Evolutionary conservation across 2,797 vertebrate species (phyloP).

Genomic region (Petrocephalus sullivani): DNA sequence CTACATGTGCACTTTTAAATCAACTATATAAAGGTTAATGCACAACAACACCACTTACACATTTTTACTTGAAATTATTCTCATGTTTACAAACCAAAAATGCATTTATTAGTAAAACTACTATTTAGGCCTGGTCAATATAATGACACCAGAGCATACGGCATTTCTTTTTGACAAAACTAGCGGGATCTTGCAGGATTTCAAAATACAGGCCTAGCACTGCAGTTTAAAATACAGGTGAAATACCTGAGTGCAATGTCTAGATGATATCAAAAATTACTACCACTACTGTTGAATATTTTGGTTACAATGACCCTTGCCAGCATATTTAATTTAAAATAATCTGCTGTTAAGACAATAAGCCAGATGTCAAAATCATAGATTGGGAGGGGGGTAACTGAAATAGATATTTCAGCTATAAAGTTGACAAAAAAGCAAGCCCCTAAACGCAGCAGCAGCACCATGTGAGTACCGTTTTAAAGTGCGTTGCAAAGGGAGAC

Average conservation of each 20-base stretch:
- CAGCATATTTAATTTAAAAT: neutral
- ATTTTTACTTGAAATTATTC: neutral
- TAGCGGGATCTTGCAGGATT: neutral
- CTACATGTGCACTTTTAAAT: neutral
- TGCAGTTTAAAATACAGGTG: neutral
- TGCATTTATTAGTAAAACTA: neutral
- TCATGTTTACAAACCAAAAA: neutral
- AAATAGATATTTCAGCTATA: neutral
- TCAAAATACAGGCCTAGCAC: neutral
- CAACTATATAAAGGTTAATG: neutral
- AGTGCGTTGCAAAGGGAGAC: neutral
- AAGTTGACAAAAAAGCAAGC: neutral
- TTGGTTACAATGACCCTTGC: neutral
- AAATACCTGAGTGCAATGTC: neutral
- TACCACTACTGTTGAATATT: neutral
- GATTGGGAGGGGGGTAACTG: neutral
- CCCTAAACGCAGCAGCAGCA: neutral
- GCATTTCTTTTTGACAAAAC: neutral
- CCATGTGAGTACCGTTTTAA: neutral
- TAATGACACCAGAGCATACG: neutral
- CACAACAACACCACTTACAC: neutral
- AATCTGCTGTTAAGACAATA: neutral
- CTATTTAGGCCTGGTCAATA: neutral
- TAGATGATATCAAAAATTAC: neutral
- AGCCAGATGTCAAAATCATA: neutral